phyloP scores from a whole-genome alignment of 2,888 invertebrate species.

The Allygus modestus region DNA sequence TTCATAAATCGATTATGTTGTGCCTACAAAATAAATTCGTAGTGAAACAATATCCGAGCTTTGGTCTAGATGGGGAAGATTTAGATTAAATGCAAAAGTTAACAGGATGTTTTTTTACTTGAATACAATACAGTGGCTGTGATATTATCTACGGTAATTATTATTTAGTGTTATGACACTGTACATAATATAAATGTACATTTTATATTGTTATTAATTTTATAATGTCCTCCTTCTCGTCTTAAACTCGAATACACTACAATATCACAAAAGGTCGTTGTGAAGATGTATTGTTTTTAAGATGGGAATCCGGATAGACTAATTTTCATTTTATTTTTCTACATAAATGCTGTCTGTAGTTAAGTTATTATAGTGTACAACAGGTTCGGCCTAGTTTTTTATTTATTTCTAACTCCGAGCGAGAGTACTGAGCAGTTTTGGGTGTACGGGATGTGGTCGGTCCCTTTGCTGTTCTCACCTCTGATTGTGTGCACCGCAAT shows the following conservation, averaged over 20 bases:
- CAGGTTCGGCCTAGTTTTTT: background rate
- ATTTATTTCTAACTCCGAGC: slow-evolving; percentile 33
- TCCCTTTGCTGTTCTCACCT: slow-evolving; percentile 22
- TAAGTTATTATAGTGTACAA: slow-evolving; percentile 19
- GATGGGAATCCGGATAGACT: background rate
- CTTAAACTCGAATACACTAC: background rate
- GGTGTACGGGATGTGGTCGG: slow-evolving; percentile 57
- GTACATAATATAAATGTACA: slow-evolving; percentile 8
- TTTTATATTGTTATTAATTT: slow-evolving; percentile 25
- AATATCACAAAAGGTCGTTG: background rate
- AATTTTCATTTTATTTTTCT: slow-evolving; percentile 20
- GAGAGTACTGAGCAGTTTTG: slow-evolving; percentile 5
- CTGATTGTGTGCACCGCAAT: slow-evolving; percentile 65
- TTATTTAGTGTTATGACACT: slow-evolving; percentile 38
- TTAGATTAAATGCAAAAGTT: background rate
- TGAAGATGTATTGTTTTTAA: background rate
- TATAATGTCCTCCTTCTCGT: background rate
- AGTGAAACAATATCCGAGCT: background rate
- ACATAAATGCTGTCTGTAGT: background rate
- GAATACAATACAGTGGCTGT: slow-evolving; percentile 57
- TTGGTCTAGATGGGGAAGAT: background rate
- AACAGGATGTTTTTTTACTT: slow-evolving; percentile 28
- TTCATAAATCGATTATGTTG: background rate
- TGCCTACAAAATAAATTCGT: background rate
- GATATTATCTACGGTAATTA: slow-evolving; percentile 53